A percentile compares a stretch with the other conserved stretches of the same genome.
Evolutionary conservation across 2,797 vertebrate genomes (phyloP).

Genomic region (Anisognathus igniventris): DNA sequence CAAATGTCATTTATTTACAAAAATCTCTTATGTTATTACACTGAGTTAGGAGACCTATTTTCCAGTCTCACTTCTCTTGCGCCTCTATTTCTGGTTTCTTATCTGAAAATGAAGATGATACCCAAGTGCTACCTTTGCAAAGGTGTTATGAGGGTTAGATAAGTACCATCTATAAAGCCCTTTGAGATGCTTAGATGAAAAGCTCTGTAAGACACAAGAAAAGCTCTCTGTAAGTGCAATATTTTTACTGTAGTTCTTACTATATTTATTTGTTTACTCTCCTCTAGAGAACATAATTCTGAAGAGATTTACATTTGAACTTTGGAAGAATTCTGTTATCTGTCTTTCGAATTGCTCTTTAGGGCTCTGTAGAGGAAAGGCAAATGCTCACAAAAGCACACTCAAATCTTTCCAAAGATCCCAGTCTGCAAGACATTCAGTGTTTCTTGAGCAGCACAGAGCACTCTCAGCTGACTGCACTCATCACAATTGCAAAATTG

Average conservation of each 20-base stretch:
- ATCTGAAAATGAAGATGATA: slow-evolving; percentile 6
- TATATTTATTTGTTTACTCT: slow-evolving; percentile 39
- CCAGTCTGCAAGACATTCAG: background rate
- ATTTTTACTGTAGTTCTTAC: background rate
- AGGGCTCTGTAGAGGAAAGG: slow-evolving; percentile 24
- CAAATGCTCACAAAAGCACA: slow-evolving; percentile 25
- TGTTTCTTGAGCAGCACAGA: slow-evolving; percentile 18
- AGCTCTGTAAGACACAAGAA: slow-evolving; percentile 2
- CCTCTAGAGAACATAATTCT: slow-evolving; percentile 46
- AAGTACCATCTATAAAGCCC: slow-evolving; percentile 39
- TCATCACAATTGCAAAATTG: background rate
- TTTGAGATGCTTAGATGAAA: slow-evolving; percentile 37
- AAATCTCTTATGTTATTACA: background rate
- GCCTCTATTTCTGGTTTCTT: slow-evolving; percentile 1
- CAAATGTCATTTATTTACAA: background rate
- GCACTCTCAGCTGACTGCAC: background rate
- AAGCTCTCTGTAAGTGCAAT: background rate
- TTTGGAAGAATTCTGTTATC: slow-evolving; percentile 19
- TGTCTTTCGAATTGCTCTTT: slow-evolving; percentile 38
- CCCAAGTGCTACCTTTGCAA: slow-evolving; percentile 17
- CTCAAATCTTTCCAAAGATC: slow-evolving; percentile 12
- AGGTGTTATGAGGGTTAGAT: slow-evolving; percentile 1
- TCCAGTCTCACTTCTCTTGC: background rate
- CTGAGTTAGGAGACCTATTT: background rate
- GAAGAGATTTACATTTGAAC: slow-evolving; percentile 64